These are phyloP conservation scores for Thera britannica DNA, from an alignment of 2,888 invertebrate genomes.

Conservation along the genomic window DNA sequence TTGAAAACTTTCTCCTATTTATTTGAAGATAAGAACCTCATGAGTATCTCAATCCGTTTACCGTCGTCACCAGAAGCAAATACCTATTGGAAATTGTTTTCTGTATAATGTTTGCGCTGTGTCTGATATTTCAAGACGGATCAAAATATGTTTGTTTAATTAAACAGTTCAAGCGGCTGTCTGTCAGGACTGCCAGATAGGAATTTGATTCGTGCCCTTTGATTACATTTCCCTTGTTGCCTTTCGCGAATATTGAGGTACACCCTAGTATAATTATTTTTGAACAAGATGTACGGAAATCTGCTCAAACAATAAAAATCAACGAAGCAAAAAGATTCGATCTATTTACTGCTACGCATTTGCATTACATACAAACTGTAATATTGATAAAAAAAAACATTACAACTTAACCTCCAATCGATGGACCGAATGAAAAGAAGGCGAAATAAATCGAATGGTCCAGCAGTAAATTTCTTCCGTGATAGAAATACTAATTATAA, in stretches of 20 bases:
- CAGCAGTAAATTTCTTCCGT: too few species aligned
- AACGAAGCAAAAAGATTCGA: neutral
- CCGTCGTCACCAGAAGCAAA: slow-evolving; percentile 8
- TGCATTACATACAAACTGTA: too few species aligned
- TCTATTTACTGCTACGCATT: neutral
- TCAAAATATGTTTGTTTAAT: slow-evolving; percentile 52
- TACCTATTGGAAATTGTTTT: slow-evolving; percentile 26
- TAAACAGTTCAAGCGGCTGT: slow-evolving; percentile 65
- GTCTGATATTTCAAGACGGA: slow-evolving; percentile 29
- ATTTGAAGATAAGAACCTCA: neutral
- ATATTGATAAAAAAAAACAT: too few species aligned
- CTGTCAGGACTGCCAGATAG: slow-evolving; percentile 65
- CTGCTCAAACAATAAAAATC: neutral
- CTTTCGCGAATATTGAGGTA: slow-evolving; percentile 44
- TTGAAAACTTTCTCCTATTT: too few species aligned
- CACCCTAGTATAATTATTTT: slow-evolving; percentile 33
- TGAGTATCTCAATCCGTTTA: neutral
- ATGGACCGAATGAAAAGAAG: too few species aligned
- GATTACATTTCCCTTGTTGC: slow-evolving; percentile 66
- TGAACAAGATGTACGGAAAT: neutral
- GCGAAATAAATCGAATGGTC: too few species aligned
- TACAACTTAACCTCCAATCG: too few species aligned
- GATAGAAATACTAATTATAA: too few species aligned
- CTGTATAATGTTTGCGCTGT: slow-evolving; percentile 24
- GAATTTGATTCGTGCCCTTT: slow-evolving; percentile 60